A percentile compares a stretch with the other conserved stretches of the same genome.
These are phyloP conservation scores for Chaetops frenatus DNA, from an alignment of 2,113 vertebrate species.

Conservation along the genomic window DNA sequence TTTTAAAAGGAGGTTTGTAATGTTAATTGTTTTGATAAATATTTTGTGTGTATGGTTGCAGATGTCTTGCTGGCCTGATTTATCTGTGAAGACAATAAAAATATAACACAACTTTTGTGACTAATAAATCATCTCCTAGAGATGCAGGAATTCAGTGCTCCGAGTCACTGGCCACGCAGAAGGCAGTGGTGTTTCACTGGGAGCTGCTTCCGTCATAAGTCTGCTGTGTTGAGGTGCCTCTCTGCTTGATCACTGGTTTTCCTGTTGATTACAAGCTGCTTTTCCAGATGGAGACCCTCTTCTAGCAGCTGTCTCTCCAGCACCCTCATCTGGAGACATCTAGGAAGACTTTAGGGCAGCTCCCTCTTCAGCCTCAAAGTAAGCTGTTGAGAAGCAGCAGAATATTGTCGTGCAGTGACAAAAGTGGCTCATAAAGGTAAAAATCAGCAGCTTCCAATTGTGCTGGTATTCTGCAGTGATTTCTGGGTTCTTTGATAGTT, in stretches of 20 bases:
- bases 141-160: not conserved
- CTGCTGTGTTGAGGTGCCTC: not conserved
- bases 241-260: not conserved
- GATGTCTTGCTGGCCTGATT: conserved; percentile 53
- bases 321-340: not conserved
- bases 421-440: not conserved
- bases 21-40: conserved; percentile 62
- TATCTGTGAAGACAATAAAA: conserved; percentile 61
- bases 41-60: conserved; percentile 34
- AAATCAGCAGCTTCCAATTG: not conserved
- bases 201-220: not conserved
- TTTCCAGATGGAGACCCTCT: not conserved
- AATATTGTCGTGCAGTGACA: not conserved
- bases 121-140: conserved; percentile 7
- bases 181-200: not conserved
- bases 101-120: not conserved
- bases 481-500: not conserved
- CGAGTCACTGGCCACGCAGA: not conserved
- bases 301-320: not conserved
- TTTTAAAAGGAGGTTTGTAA: conserved; percentile 75
- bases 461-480: not conserved
- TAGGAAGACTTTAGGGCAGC: not conserved
- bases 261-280: not conserved
- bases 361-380: not conserved
- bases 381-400: not conserved